Evolutionary conservation across 2,888 invertebrate species (phyloP), one percentile per base, ranked within the genome.

Genomic region (Dryocosmus kuriphilus): DNA sequence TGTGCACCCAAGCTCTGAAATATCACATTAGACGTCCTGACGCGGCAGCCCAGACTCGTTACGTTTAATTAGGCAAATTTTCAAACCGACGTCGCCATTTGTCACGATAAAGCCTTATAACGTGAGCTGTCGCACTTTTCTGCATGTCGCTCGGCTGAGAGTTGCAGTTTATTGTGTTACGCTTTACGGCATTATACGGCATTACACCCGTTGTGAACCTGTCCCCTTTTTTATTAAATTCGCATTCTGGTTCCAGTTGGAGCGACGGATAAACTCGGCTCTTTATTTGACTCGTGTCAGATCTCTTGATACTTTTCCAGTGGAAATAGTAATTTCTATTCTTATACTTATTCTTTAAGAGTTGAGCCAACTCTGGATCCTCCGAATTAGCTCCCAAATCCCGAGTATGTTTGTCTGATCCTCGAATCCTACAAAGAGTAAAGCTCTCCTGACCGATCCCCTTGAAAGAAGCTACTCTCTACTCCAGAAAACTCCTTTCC

Each of bases 11-110:
- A 38, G 46, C 27, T 80, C 75, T 79, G 76, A 80, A 83, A 79
- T 80, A 75, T 77, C 77, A 60, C 77, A 62, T 75, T 77, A 74
- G 77, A 74, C 63, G 63, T 32, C 51, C 61, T 51, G 46, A 11
- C 46, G 62, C 55, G 57, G 77, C 65, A 38, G 74, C 65, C 77
- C 80, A 61, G 65, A 62, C 83, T 82, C 85, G 82, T 82, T 81
- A 82, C 78, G 79, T 78, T 84, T 82, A 85, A 86, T 87, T 85
- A 85, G 84, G 83, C 81, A 84, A 87, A 86, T 85, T 86, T 85
- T 81, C 84, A 79, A 78, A 55, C 75, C 67, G 62, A 67, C 71
- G 78, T 35, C 73, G 76, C 79, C 80, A 82, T 83, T 82, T 81
- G 80, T 83, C 82, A 80, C 79, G 84, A 84, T 83, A 81, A 86